Base-by-base conservation (phyloP, 2,797 vertebrate species). In the Semotilus atromaculatus region DNA sequence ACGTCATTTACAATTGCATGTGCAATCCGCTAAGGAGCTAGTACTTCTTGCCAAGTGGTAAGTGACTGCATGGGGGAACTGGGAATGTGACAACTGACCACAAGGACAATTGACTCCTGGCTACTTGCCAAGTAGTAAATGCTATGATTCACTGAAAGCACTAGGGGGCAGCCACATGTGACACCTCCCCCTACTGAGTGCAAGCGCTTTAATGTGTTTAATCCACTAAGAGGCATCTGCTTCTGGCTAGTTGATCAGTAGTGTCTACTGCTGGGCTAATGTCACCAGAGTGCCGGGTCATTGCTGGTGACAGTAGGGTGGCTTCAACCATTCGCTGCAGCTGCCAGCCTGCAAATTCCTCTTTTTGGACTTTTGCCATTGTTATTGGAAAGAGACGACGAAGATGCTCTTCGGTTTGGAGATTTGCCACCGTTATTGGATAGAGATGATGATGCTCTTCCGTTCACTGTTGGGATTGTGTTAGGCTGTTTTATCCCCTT, bases 191-290 rank as follows among this genome's bases (percentile, higher is more conserved):
- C 77, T 23, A 66, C 77, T 34, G 40, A 34, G 60, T 34, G 40
- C 40, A 66, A 79, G 40, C 31, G 10, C 60, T 79, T 79, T 66
- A 79, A 79, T 66, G 40, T 66, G 19, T 79, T 79, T 79, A 79
- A 79, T 79, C 60, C 77, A 79, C 60, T 66, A 79, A 79, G 40
- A 66, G 76, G 40, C 60, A 79, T 79, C 58, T 79, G 60, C 58
- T 79, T 79, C 40, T 34, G 26, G 26, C 38, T 45, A 34, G 40
- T 14, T 48, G 26, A 29, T 5, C 77, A 79, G 40, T 79, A 43
- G 60, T 34, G 40, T 34, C 40, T 45, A 79, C 76, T 79, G 76
- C 60, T 79, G 76, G 40, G 76, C 40, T 66, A 79, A 79, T 48
- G 40, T 66, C 76, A 43, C 58, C 16, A 31, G n/a, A 64, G 76